A percentile compares a stretch with the other conserved stretches of the same genome.
Evolutionary conservation across 2,113 vertebrate species (phyloP).

Genomic region (Eulemur macaco): DNA sequence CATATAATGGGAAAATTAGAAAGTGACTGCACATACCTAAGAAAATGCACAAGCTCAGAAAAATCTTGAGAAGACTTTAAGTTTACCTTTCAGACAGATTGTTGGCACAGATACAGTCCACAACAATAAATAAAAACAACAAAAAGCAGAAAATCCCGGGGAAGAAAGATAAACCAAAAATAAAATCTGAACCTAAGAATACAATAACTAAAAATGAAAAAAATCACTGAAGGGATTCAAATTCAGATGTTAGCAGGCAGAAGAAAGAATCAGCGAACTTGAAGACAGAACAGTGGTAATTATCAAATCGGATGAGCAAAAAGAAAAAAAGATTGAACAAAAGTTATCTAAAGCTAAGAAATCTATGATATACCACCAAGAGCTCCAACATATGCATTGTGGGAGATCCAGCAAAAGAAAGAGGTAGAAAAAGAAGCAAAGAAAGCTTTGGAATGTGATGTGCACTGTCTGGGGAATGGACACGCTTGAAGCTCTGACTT

Average conservation of each 20-base stretch:
- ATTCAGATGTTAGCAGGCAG: background rate
- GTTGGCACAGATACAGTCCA: background rate
- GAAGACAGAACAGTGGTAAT: background rate
- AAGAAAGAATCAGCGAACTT: background rate
- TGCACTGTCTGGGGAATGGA: too few species aligned
- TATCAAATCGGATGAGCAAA: background rate
- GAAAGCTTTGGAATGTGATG: background rate
- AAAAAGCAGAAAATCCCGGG: background rate
- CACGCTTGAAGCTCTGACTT: too few species aligned
- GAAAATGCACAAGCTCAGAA: background rate
- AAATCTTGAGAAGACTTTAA: background rate
- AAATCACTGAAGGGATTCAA: background rate
- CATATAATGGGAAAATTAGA: background rate
- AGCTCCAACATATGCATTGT: background rate
- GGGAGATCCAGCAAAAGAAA: too few species aligned
- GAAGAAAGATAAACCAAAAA: background rate
- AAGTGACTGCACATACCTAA: background rate
- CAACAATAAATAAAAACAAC: background rate
- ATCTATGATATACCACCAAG: background rate
- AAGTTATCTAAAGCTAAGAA: too few species aligned
- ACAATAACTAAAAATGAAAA: background rate
- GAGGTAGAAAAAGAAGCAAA: background rate
- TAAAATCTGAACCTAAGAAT: background rate
- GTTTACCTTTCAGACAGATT: background rate
- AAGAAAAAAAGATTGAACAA: background rate